Evolutionary conservation across 2,888 invertebrate species (phyloP).

Genomic region (Aporophyla nigra): DNA sequence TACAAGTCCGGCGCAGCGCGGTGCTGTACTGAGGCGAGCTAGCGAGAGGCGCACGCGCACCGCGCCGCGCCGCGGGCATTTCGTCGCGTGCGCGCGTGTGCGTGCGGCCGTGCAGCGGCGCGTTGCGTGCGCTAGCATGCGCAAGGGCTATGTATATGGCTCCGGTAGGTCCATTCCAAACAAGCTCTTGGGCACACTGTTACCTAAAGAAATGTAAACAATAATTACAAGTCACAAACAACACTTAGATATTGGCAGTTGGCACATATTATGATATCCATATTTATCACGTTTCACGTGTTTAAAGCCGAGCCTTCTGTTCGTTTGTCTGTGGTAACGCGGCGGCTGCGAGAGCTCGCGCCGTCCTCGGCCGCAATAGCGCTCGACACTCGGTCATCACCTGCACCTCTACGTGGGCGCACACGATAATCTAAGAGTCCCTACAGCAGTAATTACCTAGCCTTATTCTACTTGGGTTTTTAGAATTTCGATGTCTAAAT

Average conservation of each 20-base stretch:
- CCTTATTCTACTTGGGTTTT: not conserved
- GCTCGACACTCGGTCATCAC: not conserved
- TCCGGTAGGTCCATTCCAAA: not conserved
- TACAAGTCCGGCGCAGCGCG: too few species aligned
- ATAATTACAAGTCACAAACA: not conserved
- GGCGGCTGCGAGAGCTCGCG: not conserved
- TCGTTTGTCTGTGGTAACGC: not conserved
- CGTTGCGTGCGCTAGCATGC: not conserved
- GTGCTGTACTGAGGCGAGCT: too few species aligned
- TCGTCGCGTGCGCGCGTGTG: not conserved
- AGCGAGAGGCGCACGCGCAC: too few species aligned
- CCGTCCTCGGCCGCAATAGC: constrained; percentile 14
- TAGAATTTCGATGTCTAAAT: not conserved
- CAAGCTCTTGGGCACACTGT: too few species aligned
- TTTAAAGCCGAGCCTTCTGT: not conserved
- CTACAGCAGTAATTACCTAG: not conserved
- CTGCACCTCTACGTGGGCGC: not conserved
- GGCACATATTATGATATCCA: not conserved
- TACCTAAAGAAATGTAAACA: too few species aligned
- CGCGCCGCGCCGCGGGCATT: not conserved
- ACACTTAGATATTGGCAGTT: not conserved
- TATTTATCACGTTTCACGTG: not conserved
- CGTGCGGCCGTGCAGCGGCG: not conserved
- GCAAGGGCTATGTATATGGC: not conserved
- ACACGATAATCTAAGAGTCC: not conserved